Evolutionary conservation across 2,797 vertebrate genomes (phyloP).

Genomic region (Myoxocephalus aenaeus): DNA sequence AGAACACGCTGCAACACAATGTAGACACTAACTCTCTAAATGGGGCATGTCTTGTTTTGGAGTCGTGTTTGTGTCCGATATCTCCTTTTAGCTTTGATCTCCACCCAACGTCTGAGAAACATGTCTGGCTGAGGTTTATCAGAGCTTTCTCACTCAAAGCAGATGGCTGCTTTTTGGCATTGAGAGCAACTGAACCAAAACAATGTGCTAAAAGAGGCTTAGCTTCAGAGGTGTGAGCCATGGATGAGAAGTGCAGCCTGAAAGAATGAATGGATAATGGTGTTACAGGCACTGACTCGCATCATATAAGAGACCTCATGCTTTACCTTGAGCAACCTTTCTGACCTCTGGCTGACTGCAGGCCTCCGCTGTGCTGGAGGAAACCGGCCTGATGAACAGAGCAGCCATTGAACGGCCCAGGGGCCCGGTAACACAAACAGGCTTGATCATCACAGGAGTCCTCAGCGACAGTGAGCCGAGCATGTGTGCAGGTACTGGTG

Average conservation of each 20-base stretch:
- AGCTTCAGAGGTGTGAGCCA: no score
- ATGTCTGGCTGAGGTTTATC: no score
- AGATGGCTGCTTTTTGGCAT: neutral
- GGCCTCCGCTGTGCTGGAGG: neutral
- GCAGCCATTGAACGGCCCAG: neutral
- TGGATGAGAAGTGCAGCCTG: neutral
- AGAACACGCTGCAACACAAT: neutral
- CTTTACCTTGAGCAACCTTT: neutral
- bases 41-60: neutral
- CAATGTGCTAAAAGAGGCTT: neutral
- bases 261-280: neutral
- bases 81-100: neutral
- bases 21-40: no score
- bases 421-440: slow-evolving; percentile 1
- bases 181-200: neutral
- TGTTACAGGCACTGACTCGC: neutral
- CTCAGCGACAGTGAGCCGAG: slow-evolving; percentile 7
- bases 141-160: neutral
- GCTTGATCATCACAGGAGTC: slow-evolving; percentile 3
- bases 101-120: no score
- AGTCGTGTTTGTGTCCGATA: neutral
- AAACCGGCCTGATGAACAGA: neutral
- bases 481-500: neutral
- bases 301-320: neutral
- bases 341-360: neutral